These are phyloP conservation scores for Molossus alvarezi DNA, from an alignment of 2,797 vertebrate species.

Conservation along the genomic window DNA sequence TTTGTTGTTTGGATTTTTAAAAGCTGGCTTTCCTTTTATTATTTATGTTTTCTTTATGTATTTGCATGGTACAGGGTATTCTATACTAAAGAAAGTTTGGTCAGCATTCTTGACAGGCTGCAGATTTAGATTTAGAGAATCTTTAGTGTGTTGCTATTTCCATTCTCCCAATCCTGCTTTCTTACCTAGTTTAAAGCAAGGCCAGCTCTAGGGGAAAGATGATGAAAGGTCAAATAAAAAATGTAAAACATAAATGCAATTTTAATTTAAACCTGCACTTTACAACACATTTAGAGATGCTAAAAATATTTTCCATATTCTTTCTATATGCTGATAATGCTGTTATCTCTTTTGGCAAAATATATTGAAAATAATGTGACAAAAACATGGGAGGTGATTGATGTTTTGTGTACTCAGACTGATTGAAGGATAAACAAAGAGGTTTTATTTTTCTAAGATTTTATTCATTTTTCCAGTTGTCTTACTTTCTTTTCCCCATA, in stretches of 20 bases:
- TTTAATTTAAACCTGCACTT: not conserved
- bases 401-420: not conserved
- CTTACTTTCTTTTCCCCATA: not conserved
- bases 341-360: not conserved
- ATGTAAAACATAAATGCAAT: not conserved
- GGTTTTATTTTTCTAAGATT: not conserved
- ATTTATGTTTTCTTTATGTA: constrained; percentile 65
- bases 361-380: not conserved
- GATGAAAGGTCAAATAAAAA: not conserved
- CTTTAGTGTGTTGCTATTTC: not conserved
- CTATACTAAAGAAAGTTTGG: not conserved
- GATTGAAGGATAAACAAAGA: not conserved
- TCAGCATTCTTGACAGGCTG: not conserved
- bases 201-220: not conserved
- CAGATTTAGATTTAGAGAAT: not conserved
- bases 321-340: not conserved
- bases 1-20: constrained; percentile 42
- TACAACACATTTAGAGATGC: not conserved
- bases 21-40: constrained; percentile 66
- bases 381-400: not conserved
- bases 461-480: not conserved
- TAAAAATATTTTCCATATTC: not conserved
- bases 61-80: not conserved
- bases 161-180: not conserved
- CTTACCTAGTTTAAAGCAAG: not conserved